A percentile compares a stretch with the other conserved stretches of the same genome.
These are phyloP conservation scores for Bothrops jararaca DNA, from an alignment of 2,113 vertebrate species.

Conservation along the genomic window DNA sequence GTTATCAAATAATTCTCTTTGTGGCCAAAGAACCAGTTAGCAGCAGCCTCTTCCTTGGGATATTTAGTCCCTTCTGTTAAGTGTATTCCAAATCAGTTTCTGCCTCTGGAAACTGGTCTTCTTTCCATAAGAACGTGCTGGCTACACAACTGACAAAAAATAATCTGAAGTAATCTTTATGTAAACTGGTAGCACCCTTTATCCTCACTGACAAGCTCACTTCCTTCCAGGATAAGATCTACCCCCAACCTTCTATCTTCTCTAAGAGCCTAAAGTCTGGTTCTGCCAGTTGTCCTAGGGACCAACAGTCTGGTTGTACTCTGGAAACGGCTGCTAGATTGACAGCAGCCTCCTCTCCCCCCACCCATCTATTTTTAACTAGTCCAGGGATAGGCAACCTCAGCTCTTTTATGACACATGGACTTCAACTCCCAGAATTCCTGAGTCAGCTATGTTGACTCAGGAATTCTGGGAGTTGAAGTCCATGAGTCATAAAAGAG, in stretches of 20 bases:
- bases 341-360: background rate
- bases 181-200: background rate
- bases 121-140: background rate
- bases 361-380: background rate
- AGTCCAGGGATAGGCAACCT: too few species aligned
- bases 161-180: background rate
- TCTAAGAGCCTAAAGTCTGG: background rate
- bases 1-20: conserved; percentile 28
- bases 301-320: background rate
- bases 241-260: background rate
- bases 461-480: too few species aligned
- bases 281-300: background rate
- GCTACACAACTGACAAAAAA: background rate
- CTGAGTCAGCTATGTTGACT: too few species aligned
- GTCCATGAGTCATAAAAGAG: too few species aligned
- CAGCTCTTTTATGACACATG: too few species aligned
- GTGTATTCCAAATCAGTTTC: conserved; percentile 39
- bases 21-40: conserved; percentile 49
- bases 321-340: background rate
- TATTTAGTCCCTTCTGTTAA: conserved; percentile 57
- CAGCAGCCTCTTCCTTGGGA: conserved; percentile 51
- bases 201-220: background rate
- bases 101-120: background rate
- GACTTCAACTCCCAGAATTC: too few species aligned
- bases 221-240: background rate